Percentiles rank a stretch among this genome's conserved stretches.
These are phyloP conservation scores for Calonectris borealis DNA, from an alignment of 2,113 vertebrate species.

Conservation along the genomic window DNA sequence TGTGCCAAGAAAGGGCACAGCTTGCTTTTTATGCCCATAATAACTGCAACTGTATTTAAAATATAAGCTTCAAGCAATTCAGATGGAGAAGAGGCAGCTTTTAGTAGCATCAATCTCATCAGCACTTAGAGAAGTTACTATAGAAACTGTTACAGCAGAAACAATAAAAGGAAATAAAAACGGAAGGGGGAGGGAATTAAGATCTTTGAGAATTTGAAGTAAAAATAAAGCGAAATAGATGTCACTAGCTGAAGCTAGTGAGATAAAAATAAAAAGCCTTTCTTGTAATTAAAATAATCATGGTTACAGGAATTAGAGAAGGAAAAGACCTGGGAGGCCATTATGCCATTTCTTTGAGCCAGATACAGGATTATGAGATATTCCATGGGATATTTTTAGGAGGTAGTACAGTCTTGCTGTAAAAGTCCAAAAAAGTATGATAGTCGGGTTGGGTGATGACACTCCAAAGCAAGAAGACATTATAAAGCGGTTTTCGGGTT, in stretches of 20 bases:
- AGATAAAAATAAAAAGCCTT: background rate
- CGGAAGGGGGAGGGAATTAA: background rate
- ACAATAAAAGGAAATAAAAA: constrained; percentile 64
- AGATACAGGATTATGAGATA: background rate
- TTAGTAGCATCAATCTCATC: constrained; percentile 57
- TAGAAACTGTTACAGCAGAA: constrained; percentile 66
- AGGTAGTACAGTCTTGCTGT: background rate
- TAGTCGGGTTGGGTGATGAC: background rate
- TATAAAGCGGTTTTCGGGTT: background rate
- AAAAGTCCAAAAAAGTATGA: background rate
- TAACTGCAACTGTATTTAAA: constrained; percentile 20
- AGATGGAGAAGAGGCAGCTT: constrained; percentile 34
- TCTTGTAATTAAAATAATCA: background rate
- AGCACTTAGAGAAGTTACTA: constrained; percentile 59
- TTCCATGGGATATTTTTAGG: background rate
- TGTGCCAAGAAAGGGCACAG: background rate
- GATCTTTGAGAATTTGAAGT: constrained; percentile 11
- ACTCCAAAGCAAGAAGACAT: background rate
- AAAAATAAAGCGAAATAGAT: constrained; percentile 24
- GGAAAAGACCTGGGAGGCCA: background rate
- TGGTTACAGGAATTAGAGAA: background rate
- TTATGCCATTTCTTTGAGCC: background rate
- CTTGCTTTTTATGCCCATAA: background rate
- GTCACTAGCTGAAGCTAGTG: background rate
- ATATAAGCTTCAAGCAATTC: background rate